phyloP scores from a whole-genome alignment of 2,888 invertebrate species.

The Poecilus cupreus region DNA sequence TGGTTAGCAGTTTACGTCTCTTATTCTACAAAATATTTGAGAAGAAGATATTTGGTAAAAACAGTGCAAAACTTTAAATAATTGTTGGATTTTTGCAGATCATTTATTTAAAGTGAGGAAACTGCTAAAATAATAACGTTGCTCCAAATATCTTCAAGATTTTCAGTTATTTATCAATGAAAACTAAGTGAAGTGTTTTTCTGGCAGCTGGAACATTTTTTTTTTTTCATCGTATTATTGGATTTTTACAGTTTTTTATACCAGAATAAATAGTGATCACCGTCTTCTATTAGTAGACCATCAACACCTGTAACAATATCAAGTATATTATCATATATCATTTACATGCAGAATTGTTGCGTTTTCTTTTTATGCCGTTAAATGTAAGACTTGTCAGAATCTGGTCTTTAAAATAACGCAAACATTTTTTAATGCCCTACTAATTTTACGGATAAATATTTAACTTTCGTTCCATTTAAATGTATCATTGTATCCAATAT shows the following conservation, averaged over 20 bases:
- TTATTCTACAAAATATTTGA: constrained; percentile 16
- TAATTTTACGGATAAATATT: too few species aligned
- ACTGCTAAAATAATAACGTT: constrained; percentile 1
- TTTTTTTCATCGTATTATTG: background rate
- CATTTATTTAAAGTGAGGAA: constrained; percentile 7
- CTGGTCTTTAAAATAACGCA: too few species aligned
- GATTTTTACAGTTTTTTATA: constrained; percentile 88
- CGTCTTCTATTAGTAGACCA: constrained; percentile 89
- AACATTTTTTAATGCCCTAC: too few species aligned
- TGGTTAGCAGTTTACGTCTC: background rate
- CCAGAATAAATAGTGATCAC: constrained; percentile 93
- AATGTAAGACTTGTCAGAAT: too few species aligned
- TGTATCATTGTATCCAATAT: too few species aligned
- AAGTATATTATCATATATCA: background rate
- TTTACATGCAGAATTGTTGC: too few species aligned
- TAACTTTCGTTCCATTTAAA: too few species aligned
- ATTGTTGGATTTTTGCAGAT: background rate
- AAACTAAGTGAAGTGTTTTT: constrained; percentile 13
- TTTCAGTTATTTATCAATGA: background rate
- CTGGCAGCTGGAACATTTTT: constrained; percentile 51
- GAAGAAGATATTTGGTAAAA: constrained; percentile 18
- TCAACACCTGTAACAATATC: constrained; percentile 81
- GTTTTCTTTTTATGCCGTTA: too few species aligned
- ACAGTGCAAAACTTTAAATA: constrained; percentile 15
- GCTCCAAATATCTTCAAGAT: constrained; percentile 1